A percentile compares a stretch with the other conserved stretches of the same genome.
phyloP scores from a whole-genome alignment of 1,140 invertebrate genomes.

The Achatina immaculata region DNA sequence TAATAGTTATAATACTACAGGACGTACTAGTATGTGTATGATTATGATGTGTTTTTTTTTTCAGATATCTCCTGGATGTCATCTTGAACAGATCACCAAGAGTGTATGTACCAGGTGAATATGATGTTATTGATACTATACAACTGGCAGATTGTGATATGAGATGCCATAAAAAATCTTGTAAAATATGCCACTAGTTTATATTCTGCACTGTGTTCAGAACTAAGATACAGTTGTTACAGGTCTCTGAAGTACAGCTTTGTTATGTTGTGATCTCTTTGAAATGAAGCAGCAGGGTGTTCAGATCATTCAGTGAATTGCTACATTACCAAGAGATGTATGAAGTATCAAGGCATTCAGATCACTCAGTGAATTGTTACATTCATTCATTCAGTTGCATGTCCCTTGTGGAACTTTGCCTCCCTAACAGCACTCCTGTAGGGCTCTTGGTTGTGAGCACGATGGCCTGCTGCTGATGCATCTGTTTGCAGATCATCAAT shows the following conservation, averaged over 20 bases:
- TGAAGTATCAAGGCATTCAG: too few species aligned
- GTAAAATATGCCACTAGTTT: not conserved
- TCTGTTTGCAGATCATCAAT: too few species aligned
- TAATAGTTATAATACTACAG: not conserved
- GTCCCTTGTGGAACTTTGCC: too few species aligned
- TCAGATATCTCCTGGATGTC: constrained; percentile 14
- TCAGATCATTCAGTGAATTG: not conserved
- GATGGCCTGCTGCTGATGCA: too few species aligned
- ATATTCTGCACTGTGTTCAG: not conserved
- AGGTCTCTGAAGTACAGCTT: not conserved
- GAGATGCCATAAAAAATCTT: not conserved
- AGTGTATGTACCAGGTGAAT: not conserved
- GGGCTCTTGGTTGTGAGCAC: too few species aligned
- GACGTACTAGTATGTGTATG: not conserved
- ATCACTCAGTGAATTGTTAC: too few species aligned
- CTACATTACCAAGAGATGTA: too few species aligned
- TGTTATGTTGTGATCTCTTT: not conserved
- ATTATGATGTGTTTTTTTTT: not conserved
- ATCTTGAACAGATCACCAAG: constrained; percentile 10
- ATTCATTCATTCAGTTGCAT: too few species aligned
- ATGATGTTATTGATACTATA: not conserved
- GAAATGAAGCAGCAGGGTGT: not conserved
- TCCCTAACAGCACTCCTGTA: too few species aligned
- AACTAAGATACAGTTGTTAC: not conserved
- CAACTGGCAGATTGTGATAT: not conserved